Base-by-base conservation (phyloP, 1,140 invertebrate species). In the Aphelinus atriplicis region DNA sequence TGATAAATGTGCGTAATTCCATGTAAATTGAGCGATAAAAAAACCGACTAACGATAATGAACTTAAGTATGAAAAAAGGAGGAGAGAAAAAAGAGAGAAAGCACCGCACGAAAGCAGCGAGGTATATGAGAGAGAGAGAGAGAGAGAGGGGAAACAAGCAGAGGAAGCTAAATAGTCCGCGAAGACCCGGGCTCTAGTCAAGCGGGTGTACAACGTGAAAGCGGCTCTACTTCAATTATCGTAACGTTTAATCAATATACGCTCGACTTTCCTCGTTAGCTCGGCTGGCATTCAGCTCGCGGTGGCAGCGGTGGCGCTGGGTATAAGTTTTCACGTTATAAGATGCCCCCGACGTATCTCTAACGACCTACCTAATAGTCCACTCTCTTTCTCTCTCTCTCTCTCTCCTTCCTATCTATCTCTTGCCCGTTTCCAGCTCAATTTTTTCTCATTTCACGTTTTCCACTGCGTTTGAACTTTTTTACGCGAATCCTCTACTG, bases 171-270 rank as follows among this genome's bases (percentile, higher is more conserved):
- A 57, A 65, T 58, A 73, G 71, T 65, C 46, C 46, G 53, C 62
- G 9, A 58, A 65, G 71, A 43, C 6, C n/a, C 46, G 45, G 51
- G 51, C 48, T 58, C 62, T 57, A 50, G 45, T 56, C 63, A 26
- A 43, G 71, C 42, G 56, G 55, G 62, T 67, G 10, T 66, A 65
- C 55, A 73, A 66, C 26, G 64, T 50, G 72, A 74, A 74, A 74
- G 65, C 55, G 48, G 65, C 63, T 67, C 65, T 43, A 50, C 72
- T 74, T 74, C 72, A 68, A 74, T 74, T 74, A 74, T 74, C 72
- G 66, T 74, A 74, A 73, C 71, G 64, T 68, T 68, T 68, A 74
- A 74, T 74, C 72, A 68, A 74, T 68, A 68, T 74, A 74, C 65
- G 64, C 56, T 67, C 65, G 65, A 74, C 72, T 74, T 68, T 74